Conservation (phyloP, 1,140 invertebrate genomes). For the Microvelia longipes region DNA sequence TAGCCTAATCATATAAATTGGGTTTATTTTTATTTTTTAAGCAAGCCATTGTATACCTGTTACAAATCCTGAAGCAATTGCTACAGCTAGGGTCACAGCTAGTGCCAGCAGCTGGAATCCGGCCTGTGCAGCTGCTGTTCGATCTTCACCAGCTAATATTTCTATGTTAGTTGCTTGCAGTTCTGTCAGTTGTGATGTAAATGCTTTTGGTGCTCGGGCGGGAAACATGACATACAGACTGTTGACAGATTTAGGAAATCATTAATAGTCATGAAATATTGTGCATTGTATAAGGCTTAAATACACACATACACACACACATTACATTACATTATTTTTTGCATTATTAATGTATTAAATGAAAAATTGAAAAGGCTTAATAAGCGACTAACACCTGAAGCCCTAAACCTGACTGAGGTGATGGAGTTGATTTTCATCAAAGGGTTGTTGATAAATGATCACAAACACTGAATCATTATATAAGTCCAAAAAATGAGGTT, state of each 20-base stretch:
- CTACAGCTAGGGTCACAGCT: slow-evolving; percentile 47
- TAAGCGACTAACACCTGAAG: not conserved
- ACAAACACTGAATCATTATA: too few relatives aligned
- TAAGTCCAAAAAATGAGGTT: too few relatives aligned
- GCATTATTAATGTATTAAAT: not conserved
- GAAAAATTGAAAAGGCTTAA: not conserved
- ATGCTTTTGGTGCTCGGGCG: slow-evolving; percentile 31
- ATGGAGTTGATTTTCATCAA: too few relatives aligned
- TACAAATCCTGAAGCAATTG: slow-evolving; percentile 55
- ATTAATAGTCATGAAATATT: too few relatives aligned
- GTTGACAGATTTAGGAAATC: not conserved
- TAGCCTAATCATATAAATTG: too few relatives aligned
- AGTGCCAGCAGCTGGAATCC: slow-evolving; percentile 61
- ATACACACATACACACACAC: not conserved
- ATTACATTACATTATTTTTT: not conserved
- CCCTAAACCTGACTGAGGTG: not conserved
- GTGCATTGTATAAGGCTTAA: not conserved
- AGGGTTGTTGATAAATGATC: too few relatives aligned
- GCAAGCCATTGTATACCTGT: slow-evolving; percentile 46
- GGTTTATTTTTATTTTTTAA: too few relatives aligned
- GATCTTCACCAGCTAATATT: slow-evolving; percentile 35
- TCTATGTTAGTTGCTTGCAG: slow-evolving; percentile 20
- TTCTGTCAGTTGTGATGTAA: slow-evolving; percentile 24
- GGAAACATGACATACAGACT: slow-evolving; percentile 38
- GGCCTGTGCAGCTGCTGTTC: slow-evolving; percentile 54